These are phyloP conservation scores for Amniataba percoides DNA, from an alignment of 2,797 vertebrate genomes.

Conservation along the genomic window DNA sequence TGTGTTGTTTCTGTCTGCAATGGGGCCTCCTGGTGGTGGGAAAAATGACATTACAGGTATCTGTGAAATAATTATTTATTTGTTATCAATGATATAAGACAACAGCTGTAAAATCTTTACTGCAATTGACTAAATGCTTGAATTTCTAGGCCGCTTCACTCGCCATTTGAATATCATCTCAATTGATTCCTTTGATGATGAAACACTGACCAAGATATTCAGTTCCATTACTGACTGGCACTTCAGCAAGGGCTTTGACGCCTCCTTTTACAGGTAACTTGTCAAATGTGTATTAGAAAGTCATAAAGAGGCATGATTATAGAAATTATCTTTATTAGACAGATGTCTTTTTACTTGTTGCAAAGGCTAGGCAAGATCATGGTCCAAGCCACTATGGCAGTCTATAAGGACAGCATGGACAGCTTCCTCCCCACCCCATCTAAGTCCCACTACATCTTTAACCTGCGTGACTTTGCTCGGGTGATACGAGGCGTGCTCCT, in stretches of 20 bases:
- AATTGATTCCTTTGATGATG: conserved; percentile 92
- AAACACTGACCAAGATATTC: conserved; percentile 92
- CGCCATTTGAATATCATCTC: conserved; percentile 93
- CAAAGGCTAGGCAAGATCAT: conserved; percentile 90
- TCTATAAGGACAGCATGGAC: conserved; percentile 90
- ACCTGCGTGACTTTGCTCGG: conserved; percentile 93
- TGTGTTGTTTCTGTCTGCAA: conserved; percentile 90
- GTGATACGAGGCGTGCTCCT: conserved; percentile 93
- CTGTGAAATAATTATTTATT: neutral
- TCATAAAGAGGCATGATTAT: neutral
- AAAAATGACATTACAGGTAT: conserved; percentile 94
- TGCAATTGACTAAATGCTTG: conserved; percentile 33
- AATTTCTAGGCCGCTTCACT: conserved; percentile 90
- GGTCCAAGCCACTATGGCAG: conserved; percentile 91
- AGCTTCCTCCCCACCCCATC: conserved; percentile 94
- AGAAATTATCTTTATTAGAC: neutral
- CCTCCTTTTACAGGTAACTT: conserved; percentile 87
- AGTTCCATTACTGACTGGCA: conserved; percentile 93
- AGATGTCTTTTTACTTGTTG: conserved; percentile 1
- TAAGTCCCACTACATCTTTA: conserved; percentile 97
- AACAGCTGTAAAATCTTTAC: neutral
- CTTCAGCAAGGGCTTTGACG: conserved; percentile 91
- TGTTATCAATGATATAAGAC: neutral
- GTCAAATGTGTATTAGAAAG: neutral
- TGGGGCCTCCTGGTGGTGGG: conserved; percentile 95